Evolutionary conservation across 2,797 vertebrate species (phyloP), one percentile per base, ranked within the genome.

Genomic region (Distichodus sexfasciatus): DNA sequence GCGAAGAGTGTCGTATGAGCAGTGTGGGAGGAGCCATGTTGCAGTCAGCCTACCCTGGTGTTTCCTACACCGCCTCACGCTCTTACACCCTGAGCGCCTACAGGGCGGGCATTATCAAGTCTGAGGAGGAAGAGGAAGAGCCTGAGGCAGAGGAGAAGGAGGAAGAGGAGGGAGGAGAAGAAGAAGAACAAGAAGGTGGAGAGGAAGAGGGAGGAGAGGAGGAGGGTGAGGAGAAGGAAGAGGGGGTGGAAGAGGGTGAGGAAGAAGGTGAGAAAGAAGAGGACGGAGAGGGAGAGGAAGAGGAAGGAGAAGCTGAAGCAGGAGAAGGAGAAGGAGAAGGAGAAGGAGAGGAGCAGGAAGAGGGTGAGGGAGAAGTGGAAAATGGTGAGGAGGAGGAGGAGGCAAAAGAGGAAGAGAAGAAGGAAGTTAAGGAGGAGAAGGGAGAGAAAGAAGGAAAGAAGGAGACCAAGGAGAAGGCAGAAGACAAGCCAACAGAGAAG

Each of bases 1-100:
- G 93, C 0, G 92, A 94, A 40, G 93, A 94, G 80, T 92, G 90
- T 14, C 92, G 93, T 46, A 82, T 94, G 69, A 93, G 87, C 82
- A 81, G 85, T 0, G 82, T 91, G 0, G 80, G 90, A 0, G 87
- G 90, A 0, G 76, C 87, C 44, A 75, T 89, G 79, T 76, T 92
- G 47, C 89, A 92, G 72, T 84, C 92, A 0, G 82, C 88, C 58
- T 93, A 91, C 78, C 78, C 87, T 0, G 76, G 88, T 66, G 82
- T 86, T 77, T 89, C 90, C 74, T 92, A 92, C 65, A 81, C 86
- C 11, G 84, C 86, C 0, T 68, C 84, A 10, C 92, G 88, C 55
- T 44, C 74, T 69, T 93, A 91, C 66, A 23, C 80, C n/a, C 76
- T 90, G 0, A 85, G 89, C 41, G 66, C 86, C 59, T 92, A 91